Conservation (phyloP, 2,888 invertebrate genomes). For the Thelaira solivaga region DNA sequence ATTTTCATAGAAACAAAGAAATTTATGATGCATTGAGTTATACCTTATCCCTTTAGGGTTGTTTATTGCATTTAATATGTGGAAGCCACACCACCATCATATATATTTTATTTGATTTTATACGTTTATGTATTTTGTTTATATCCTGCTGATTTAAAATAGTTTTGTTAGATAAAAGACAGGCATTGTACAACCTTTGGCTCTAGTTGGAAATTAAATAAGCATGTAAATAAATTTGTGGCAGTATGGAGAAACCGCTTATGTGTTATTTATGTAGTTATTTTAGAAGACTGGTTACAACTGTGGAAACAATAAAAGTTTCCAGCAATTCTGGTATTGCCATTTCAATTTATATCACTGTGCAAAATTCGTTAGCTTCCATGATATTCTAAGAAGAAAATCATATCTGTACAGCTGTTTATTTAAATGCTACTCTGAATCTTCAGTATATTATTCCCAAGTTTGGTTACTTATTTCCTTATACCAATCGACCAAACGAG, state of each 20-base stretch:
- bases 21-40: slow-evolving; percentile 19
- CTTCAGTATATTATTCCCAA: too few relatives aligned
- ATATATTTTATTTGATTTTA: slow-evolving; percentile 18
- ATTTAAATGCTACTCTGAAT: too few relatives aligned
- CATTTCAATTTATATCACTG: too few relatives aligned
- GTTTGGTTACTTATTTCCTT: too few relatives aligned
- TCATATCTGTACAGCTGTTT: too few relatives aligned
- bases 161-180: not conserved
- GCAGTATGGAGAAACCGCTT: not conserved
- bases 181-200: not conserved
- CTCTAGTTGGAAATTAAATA: not conserved
- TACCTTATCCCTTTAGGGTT: slow-evolving; percentile 40
- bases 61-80: slow-evolving; percentile 52
- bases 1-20: slow-evolving; percentile 16
- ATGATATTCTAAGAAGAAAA: too few relatives aligned
- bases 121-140: not conserved
- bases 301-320: too few relatives aligned
- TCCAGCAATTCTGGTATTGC: too few relatives aligned
- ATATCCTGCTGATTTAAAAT: slow-evolving; percentile 41
- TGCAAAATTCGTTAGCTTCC: too few relatives aligned
- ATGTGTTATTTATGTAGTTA: not conserved
- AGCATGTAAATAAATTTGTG: not conserved
- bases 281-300: too few relatives aligned
- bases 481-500: too few relatives aligned
- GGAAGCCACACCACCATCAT: slow-evolving; percentile 51